Evolutionary conservation across 1,140 invertebrate genomes (phyloP).

Genomic region (Habropoda laboriosa): DNA sequence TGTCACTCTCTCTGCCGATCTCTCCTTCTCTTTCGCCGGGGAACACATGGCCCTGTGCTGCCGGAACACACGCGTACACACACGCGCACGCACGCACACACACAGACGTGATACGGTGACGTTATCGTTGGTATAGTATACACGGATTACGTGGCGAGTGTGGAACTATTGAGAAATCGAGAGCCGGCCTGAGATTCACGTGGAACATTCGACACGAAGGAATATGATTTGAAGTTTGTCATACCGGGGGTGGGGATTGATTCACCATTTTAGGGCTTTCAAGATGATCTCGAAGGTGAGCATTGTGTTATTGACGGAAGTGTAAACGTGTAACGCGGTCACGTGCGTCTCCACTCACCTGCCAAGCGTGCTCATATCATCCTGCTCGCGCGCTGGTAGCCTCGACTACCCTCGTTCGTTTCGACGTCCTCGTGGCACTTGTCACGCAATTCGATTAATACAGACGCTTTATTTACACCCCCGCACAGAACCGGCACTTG

Average conservation of each 20-base stretch:
- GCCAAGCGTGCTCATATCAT: conserved; percentile 81
- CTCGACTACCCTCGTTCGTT: conserved; percentile 57
- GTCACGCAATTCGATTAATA: conserved; percentile 57
- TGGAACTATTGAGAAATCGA: background rate
- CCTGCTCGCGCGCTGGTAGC: conserved; percentile 71
- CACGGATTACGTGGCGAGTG: conserved; percentile 14
- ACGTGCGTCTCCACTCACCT: conserved; percentile 76
- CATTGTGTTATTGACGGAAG: background rate
- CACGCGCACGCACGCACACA: background rate
- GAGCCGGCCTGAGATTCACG: too few relatives aligned
- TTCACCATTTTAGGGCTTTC: too few relatives aligned
- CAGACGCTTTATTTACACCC: conserved; percentile 38
- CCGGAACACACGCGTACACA: conserved; percentile 27
- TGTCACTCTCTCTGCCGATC: conserved; percentile 46
- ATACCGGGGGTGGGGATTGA: too few relatives aligned
- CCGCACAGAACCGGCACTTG: conserved; percentile 65
- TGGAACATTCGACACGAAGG: background rate
- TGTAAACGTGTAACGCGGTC: conserved; percentile 24
- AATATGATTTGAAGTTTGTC: too few relatives aligned
- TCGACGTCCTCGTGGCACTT: conserved; percentile 57
- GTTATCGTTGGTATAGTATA: conserved; percentile 12
- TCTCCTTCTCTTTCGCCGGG: conserved; percentile 58
- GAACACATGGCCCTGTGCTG: conserved; percentile 72
- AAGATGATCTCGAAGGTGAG: too few relatives aligned
- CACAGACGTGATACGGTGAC: too few relatives aligned